Base-by-base conservation (phyloP, 2,888 invertebrate genomes). In the Lysandra coridon region DNA sequence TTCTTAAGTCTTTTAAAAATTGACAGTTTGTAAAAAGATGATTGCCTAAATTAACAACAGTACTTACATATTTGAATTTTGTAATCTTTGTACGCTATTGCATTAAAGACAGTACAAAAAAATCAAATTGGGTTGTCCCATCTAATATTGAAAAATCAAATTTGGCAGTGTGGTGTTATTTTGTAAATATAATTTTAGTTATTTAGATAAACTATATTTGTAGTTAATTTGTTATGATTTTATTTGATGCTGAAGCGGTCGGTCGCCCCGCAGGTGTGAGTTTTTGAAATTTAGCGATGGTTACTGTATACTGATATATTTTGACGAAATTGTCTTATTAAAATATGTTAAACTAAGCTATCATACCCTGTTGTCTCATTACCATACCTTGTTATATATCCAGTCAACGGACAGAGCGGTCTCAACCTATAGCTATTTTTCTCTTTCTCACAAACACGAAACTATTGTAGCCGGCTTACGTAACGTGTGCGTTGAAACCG, bases 171-270 rank as follows among this genome's bases (percentile, higher is more conserved):
- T 69, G 69, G 69, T 69, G 33, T 69, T 69, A 3, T 69, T 37
- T 44, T 85, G 84, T 85, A 85, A 69, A 84, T 84, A 84, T 83
- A 83, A 83, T 84, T 80, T 83, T 84, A 85, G 83, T 83, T 85
- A 83, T 81, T 81, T 84, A 84, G 83, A 84, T 85, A 84, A 86
- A 85, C 85, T 85, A 85, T 84, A 85, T 84, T 81, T 83, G 81
- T 81, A 80, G 78, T 80, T 80, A 79, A 80, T 81, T 81, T 83
- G 82, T 84, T 83, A 82, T 80, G 82, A 80, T 82, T 83, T 81
- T 79, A 79, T 78, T 80, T 81, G 79, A 73, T 83, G 83, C 82
- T 80, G 80, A 80, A 82, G 53, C 62, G 75, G 30, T 5, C 1
- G 4, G 14, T 14, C 69, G 14, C 33, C 4, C 33, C 30, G 3